These are phyloP conservation scores for Acromyrmex heyeri DNA, from an alignment of 1,140 invertebrate species.

Conservation along the genomic window DNA sequence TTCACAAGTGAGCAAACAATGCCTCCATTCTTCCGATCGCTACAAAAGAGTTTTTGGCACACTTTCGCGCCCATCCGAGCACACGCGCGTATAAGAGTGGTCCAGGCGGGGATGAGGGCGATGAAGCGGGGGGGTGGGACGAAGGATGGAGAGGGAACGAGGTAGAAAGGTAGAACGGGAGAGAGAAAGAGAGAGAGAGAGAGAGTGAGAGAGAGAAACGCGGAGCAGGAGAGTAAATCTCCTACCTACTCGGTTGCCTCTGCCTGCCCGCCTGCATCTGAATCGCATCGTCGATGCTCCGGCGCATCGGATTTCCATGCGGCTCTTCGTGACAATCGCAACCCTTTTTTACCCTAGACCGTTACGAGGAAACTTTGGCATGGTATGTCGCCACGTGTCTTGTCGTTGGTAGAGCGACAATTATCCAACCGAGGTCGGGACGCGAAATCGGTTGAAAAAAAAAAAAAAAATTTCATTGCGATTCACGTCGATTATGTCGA, in stretches of 20 bases:
- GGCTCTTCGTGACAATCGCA: constrained; percentile 76
- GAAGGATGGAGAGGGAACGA: constrained; percentile 41
- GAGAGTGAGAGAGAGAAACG: constrained; percentile 62
- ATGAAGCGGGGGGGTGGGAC: background rate
- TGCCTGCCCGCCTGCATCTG: constrained; percentile 66
- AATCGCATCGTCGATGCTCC: constrained; percentile 77
- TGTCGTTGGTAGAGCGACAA: constrained; percentile 69
- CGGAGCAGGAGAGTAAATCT: constrained; percentile 49
- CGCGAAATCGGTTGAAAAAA: constrained; percentile 80
- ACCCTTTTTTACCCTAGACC: constrained; percentile 66
- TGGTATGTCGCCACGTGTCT: constrained; percentile 68
- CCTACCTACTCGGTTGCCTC: constrained; percentile 66
- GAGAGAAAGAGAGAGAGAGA: background rate
- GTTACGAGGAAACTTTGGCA: constrained; percentile 76
- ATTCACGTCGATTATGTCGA: constrained; percentile 63
- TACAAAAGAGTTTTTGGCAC: constrained; percentile 83
- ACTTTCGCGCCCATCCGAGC: constrained; percentile 78
- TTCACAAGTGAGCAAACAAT: constrained; percentile 85
- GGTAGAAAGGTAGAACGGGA: constrained; percentile 45
- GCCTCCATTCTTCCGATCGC: constrained; percentile 79
- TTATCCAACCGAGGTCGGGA: constrained; percentile 72
- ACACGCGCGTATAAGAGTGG: constrained; percentile 64
- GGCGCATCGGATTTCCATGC: constrained; percentile 78
- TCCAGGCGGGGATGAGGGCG: constrained; percentile 65
- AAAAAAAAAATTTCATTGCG: constrained; percentile 78